Evolutionary conservation across 2,797 vertebrate species (phyloP), one percentile per base, ranked within the genome.

Genomic region (Micrastur ruficollis): DNA sequence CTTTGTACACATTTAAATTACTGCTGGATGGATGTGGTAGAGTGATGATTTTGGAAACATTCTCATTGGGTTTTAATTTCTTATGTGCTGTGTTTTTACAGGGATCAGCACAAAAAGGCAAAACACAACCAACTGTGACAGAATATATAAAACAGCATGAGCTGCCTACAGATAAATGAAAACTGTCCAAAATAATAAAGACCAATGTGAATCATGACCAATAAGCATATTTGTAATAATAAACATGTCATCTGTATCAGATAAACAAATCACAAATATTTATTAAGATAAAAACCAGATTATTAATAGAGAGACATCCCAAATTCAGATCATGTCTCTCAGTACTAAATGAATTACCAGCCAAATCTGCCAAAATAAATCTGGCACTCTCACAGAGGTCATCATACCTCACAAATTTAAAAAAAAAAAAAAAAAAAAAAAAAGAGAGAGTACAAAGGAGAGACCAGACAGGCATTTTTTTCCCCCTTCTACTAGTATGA

Each of bases 91-190:
- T 83, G 58, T 49, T 78, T 94, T 93, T 72, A 84, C 74, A 80
- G 71, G 85, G 44, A 95, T 93, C 95, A 93, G 91, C 87, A 94
- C 52, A 95, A 90, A 95, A 89, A 94, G 81, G 49, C 59, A 94
- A 94, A 94, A 73, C 65, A 95, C 76, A 95, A 92, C 88, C 75
- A 95, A 94, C 93, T 86, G 78, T 95, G 96, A 94, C 80, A 95
- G 86, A 90, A 95, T 56, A 83, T 83, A 96, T 81, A 94, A 93
- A 95, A 61, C 85, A 92, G 92, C 86, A 93, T 88, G 71, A 93
- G 73, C 94, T 97, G 94, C 93, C 95, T 91, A 86, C 89, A 93
- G 90, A 96, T 49, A 95, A 95, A 94, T 93, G 61, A 93, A 89
- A 95, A 63, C 89, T 80, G 74, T 90, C 89, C 63, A 84, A 84